A percentile compares a stretch with the other conserved stretches of the same genome.
Conservation (phyloP, 2,888 invertebrate genomes). For the Dendrolimus pini region DNA sequence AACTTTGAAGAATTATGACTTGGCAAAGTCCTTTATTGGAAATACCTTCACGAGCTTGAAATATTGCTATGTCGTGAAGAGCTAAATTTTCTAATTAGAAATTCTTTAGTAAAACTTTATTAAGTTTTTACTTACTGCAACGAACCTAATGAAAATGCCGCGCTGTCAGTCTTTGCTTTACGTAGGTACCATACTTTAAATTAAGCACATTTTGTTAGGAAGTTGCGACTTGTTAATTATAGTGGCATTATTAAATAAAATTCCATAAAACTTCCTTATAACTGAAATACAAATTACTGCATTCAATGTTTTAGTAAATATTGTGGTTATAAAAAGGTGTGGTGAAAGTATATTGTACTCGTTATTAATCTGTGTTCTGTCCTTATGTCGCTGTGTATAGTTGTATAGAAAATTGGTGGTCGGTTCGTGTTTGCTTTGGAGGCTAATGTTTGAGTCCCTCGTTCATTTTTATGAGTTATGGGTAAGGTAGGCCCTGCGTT, state of each 20-base stretch:
- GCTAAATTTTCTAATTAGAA: constrained; percentile 76
- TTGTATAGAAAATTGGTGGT: constrained; percentile 22
- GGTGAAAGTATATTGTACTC: no score
- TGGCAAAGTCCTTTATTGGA: constrained; percentile 77
- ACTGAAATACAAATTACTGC: no score
- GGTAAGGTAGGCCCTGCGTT: constrained; percentile 52
- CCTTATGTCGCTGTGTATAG: not conserved
- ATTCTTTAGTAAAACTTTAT: constrained; percentile 73
- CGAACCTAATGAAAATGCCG: constrained; percentile 70
- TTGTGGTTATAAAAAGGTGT: no score
- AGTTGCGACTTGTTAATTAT: no score
- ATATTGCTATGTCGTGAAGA: constrained; percentile 76
- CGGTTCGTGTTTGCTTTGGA: constrained; percentile 43
- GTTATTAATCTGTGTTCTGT: no score
- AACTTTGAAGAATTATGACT: constrained; percentile 76
- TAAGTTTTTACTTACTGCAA: constrained; percentile 72
- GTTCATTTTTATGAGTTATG: constrained; percentile 72
- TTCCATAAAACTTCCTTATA: no score
- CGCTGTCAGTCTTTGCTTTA: constrained; percentile 44
- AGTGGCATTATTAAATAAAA: no score
- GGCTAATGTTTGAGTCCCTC: constrained; percentile 49
- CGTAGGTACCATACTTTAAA: not conserved
- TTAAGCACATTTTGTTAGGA: no score
- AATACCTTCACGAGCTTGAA: constrained; percentile 75
- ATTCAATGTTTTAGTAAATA: no score